Base-by-base conservation (phyloP, 2,113 vertebrate species). In the Hippocampus guttulatus region DNA sequence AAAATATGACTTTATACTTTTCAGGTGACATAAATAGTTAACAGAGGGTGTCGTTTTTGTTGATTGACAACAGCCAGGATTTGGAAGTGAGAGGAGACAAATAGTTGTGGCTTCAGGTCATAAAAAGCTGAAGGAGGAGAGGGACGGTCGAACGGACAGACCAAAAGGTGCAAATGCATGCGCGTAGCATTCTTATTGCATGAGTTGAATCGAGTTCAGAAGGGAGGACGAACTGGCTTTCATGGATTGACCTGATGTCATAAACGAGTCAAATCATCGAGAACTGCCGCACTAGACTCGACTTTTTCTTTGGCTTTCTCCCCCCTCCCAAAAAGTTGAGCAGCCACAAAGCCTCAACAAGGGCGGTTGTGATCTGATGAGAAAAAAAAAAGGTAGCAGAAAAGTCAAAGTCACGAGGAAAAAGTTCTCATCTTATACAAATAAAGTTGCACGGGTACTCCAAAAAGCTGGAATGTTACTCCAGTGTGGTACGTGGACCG, bases 11-110 rank as follows among this genome's bases (percentile, higher is more conserved):
- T 20, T 4, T 38, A 61, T 38, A 61, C 5, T n/a, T 54, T 18
- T 10, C 45, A 80, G 63, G 40, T 64, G 33, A 75, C 43, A 75
- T 1, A 62, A 64, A 68, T 47, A 67, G 69, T 78, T 79, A 71
- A 73, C 68, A 76, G 8, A 70, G 65, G 52, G 66, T 47, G 23
- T 14, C 70, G 78, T 68, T 76, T 62, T 78, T 87, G 81, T 86
- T 79, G 68, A 30, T 27, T 41, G 16, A 58, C 65, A 84, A 67
- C 67, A 64, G 68, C 67, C 51, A 8, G 68, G 68, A 77, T 74
- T 66, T 78, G 75, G 69, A 74, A 83, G 73, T 52, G 67, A 84
- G 76, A 82, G 3, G 21, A 55, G 52, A 55, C 52, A 55, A 55
- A 55, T 55, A 55, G n/a, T 51, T 20, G 49, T 23, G 52, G 52